These are phyloP conservation scores for Taenaris catops DNA, from an alignment of 2,888 invertebrate species.

Conservation along the genomic window DNA sequence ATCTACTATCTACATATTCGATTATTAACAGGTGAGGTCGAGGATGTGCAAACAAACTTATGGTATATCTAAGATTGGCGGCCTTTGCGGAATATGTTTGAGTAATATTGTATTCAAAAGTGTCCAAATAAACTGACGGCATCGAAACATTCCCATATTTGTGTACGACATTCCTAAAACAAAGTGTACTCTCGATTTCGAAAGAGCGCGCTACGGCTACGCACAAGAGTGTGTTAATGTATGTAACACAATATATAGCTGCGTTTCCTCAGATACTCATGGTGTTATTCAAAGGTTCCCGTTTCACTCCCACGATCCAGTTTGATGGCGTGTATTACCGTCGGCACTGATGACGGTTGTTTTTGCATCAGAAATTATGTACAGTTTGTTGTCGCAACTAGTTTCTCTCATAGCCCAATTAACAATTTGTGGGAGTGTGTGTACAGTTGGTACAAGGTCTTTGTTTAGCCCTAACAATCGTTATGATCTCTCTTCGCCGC, in stretches of 20 bases:
- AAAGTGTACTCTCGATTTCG: slow-evolving; percentile 63
- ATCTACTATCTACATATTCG: too few relatives aligned
- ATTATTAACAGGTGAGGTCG: too few relatives aligned
- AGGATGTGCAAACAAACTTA: too few relatives aligned
- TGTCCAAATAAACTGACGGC: slow-evolving; percentile 6
- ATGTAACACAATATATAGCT: slow-evolving; percentile 57
- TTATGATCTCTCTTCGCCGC: slow-evolving; percentile 40
- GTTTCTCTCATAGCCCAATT: slow-evolving; percentile 70
- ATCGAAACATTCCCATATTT: slow-evolving; percentile 14
- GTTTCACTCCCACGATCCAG: slow-evolving; percentile 76
- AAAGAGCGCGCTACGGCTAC: slow-evolving; percentile 63
- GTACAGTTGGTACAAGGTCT: slow-evolving; percentile 48
- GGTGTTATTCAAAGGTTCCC: slow-evolving; percentile 57
- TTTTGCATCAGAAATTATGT: slow-evolving; percentile 75
- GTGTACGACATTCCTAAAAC: slow-evolving; percentile 20
- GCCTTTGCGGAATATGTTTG: too few relatives aligned
- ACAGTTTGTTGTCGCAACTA: slow-evolving; percentile 53
- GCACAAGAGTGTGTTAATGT: slow-evolving; percentile 66
- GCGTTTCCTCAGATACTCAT: slow-evolving; percentile 56
- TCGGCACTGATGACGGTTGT: slow-evolving; percentile 64
- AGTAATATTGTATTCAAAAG: too few relatives aligned
- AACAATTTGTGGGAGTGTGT: slow-evolving; percentile 62
- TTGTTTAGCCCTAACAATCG: slow-evolving; percentile 63
- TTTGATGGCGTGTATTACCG: slow-evolving; percentile 65
- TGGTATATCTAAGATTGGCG: too few relatives aligned